Conservation (phyloP, 2,888 invertebrate genomes). For the Tenthredo livida region DNA sequence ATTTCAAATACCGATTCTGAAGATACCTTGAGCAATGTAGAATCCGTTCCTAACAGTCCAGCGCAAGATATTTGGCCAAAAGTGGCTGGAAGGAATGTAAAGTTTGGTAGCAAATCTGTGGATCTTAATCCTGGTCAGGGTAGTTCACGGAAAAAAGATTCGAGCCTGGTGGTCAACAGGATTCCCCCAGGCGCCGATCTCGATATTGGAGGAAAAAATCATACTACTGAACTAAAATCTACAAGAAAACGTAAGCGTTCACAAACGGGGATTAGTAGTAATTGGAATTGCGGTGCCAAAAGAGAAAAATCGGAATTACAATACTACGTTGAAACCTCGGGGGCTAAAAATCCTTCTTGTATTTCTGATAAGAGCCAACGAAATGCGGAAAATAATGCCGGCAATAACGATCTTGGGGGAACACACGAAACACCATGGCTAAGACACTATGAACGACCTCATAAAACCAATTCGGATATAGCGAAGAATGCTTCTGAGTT, state of each 20-base stretch:
- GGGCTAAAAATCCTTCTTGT: background rate
- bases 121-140: background rate
- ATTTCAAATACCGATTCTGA: slow-evolving; percentile 26
- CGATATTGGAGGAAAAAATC: background rate
- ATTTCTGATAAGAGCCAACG: background rate
- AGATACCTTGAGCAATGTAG: slow-evolving; percentile 41
- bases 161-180: background rate
- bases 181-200: background rate
- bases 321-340: background rate
- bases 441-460: slow-evolving; percentile 47
- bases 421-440: slow-evolving; percentile 12
- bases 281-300: background rate
- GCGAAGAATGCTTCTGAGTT: background rate
- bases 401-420: background rate
- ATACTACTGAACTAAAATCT: background rate
- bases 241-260: background rate
- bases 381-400: background rate
- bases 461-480: background rate
- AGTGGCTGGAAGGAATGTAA: background rate
- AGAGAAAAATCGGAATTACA: background rate
- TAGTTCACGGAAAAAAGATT: background rate
- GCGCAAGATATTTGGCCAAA: slow-evolving; percentile 13
- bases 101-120: background rate
- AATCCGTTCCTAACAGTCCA: slow-evolving; percentile 40
- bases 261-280: background rate